These are phyloP conservation scores for Hoplodrina ambigua DNA, from an alignment of 2,888 invertebrate species.

Conservation along the genomic window DNA sequence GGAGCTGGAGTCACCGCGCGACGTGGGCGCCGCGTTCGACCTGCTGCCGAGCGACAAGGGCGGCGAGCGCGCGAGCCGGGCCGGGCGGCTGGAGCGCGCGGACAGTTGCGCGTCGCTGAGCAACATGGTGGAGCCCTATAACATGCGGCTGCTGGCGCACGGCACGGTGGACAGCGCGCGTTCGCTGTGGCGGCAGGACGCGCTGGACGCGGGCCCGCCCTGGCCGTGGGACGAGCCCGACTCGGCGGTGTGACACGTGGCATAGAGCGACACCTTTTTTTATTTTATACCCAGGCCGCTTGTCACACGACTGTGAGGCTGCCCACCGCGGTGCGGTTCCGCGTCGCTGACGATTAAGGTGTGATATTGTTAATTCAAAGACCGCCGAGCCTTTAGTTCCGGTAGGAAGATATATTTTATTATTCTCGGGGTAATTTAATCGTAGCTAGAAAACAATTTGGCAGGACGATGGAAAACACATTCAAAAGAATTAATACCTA, in stretches of 20 bases:
- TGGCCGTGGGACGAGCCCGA: conserved; percentile 89
- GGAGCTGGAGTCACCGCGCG: conserved; percentile 81
- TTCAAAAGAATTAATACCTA: conserved; percentile 21
- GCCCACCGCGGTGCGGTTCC: conserved; percentile 15
- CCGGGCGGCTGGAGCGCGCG: conserved; percentile 60
- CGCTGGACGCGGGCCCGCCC: conserved; percentile 84
- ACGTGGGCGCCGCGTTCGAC: conserved; percentile 21
- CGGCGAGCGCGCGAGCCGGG: conserved; percentile 19
- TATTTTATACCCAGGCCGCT: conserved; percentile 17
- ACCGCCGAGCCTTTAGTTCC: conserved; percentile 50
- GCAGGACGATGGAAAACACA: conserved; percentile 42
- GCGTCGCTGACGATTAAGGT: conserved; percentile 28
- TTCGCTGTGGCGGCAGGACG: conserved; percentile 88
- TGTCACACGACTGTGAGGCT: conserved; percentile 7
- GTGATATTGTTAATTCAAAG: conserved; percentile 43
- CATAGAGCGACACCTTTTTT: background rate
- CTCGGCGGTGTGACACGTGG: conserved; percentile 81
- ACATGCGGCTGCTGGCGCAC: conserved; percentile 83
- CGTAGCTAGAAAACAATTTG: conserved; percentile 45
- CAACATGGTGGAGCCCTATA: conserved; percentile 86
- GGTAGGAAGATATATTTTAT: conserved; percentile 52
- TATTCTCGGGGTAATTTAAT: conserved; percentile 48
- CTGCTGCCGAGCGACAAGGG: no score
- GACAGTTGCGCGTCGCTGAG: conserved; percentile 78
- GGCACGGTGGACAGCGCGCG: conserved; percentile 78